Percentiles rank a stretch among this genome's conserved stretches.
phyloP scores from a whole-genome alignment of 2,888 invertebrate species.

The Cephalotes varians region DNA sequence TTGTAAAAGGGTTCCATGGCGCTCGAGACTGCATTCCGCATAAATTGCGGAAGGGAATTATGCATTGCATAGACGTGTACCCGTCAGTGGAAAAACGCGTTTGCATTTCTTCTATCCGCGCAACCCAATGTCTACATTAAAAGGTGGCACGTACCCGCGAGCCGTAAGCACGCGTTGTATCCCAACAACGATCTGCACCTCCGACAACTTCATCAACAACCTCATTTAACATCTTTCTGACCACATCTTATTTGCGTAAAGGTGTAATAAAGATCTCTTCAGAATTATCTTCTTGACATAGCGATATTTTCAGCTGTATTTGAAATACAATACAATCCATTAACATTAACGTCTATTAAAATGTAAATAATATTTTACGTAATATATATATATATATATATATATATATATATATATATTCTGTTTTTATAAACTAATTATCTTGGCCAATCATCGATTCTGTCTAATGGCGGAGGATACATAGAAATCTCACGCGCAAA shows the following conservation, averaged over 20 bases:
- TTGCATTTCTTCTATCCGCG: conserved; percentile 52
- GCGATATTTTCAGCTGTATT: background rate
- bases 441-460: background rate
- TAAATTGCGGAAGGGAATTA: conserved; percentile 68
- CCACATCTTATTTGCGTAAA: conserved; percentile 14
- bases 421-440: background rate
- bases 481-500: background rate
- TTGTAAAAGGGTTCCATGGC: conserved; percentile 53
- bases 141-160: conserved; percentile 26
- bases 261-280: background rate
- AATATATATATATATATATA: background rate
- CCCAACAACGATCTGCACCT: conserved; percentile 32
- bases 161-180: conserved; percentile 20
- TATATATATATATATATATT: background rate
- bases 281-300: conserved; percentile 14
- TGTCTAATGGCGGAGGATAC: background rate
- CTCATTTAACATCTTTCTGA: conserved; percentile 19
- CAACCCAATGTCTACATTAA: conserved; percentile 50
- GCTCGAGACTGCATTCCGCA: conserved; percentile 68
- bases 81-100: conserved; percentile 59
- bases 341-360: background rate
- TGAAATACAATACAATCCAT: background rate
- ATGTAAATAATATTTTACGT: background rate
- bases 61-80: conserved; percentile 48
- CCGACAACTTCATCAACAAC: conserved; percentile 31